phyloP scores from a whole-genome alignment of 2,113 vertebrate species.

The Sebastes schlegelii region DNA sequence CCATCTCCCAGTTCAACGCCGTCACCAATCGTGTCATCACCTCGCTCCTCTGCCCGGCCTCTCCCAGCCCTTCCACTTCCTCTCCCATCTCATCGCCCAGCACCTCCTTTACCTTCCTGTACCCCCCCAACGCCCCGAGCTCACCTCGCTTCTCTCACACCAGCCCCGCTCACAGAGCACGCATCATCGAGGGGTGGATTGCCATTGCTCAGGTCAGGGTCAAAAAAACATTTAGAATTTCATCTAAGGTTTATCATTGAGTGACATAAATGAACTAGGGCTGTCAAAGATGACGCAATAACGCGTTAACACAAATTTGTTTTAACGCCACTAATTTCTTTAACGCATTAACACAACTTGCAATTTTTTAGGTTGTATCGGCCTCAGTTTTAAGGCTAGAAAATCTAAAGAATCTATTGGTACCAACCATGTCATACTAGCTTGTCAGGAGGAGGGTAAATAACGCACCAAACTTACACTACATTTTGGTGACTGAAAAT shows the following conservation, averaged over 20 bases:
- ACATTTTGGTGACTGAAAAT: too few species aligned
- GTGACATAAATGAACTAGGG: background rate
- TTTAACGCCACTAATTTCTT: too few species aligned
- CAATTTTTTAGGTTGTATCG: too few species aligned
- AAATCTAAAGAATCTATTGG: too few species aligned
- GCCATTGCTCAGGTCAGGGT: slow-evolving; percentile 86
- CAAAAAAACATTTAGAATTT: background rate
- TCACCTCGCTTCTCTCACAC: slow-evolving; percentile 55
- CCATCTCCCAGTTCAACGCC: slow-evolving; percentile 90
- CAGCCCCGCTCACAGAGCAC: slow-evolving; percentile 78
- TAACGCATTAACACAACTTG: too few species aligned
- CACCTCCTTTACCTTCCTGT: slow-evolving; percentile 54
- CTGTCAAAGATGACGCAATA: too few species aligned
- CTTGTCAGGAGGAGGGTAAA: too few species aligned
- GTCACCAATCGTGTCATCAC: slow-evolving; percentile 89
- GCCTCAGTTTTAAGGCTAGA: too few species aligned
- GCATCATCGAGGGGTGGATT: slow-evolving; percentile 90
- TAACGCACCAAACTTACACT: too few species aligned
- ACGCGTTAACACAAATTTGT: too few species aligned
- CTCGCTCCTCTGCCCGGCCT: slow-evolving; percentile 83
- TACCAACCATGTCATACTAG: too few species aligned
- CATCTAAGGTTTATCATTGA: background rate
- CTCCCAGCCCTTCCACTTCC: slow-evolving; percentile 52
- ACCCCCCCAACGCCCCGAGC: slow-evolving; percentile 64
- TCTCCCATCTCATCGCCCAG: slow-evolving; percentile 56